Percentiles rank a stretch among this genome's conserved stretches.
Conservation (phyloP, 1,140 invertebrate species). For the Calliphora vicina region DNA sequence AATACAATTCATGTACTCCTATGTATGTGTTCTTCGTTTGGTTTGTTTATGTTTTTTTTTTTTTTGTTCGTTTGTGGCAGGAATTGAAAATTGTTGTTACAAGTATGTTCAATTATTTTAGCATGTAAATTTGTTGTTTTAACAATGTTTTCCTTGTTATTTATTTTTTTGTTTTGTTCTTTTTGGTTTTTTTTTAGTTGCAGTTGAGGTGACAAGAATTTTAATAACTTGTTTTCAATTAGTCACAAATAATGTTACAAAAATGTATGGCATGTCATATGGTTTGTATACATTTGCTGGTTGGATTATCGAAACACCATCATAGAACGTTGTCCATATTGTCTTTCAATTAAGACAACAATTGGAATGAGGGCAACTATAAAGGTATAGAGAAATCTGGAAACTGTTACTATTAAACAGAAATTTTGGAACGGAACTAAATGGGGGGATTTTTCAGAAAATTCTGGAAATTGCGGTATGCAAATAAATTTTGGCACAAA, state of each 20-base stretch:
- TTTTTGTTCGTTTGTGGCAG: background rate
- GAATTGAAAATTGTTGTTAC: conserved; percentile 36
- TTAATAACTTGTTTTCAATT: conserved; percentile 35
- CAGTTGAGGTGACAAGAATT: conserved; percentile 29
- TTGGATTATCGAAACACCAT: background rate
- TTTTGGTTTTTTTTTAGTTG: background rate
- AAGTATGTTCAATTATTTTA: conserved; percentile 35
- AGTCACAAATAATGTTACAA: conserved; percentile 31
- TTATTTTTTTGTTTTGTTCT: background rate
- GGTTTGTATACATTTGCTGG: background rate
- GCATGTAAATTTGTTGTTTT: conserved; percentile 36
- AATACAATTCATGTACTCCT: background rate
- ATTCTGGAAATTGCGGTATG: too few relatives aligned
- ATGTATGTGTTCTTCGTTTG: background rate
- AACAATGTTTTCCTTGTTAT: conserved; percentile 9
- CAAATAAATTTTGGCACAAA: too few relatives aligned
- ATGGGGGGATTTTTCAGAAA: too few relatives aligned
- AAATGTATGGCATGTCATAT: background rate
- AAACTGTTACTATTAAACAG: too few relatives aligned
- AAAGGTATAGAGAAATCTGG: too few relatives aligned
- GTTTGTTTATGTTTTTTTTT: background rate
- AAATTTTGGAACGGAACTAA: too few relatives aligned
- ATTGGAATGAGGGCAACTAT: background rate
- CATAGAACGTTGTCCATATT: background rate
- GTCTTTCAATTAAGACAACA: background rate